Evolutionary conservation across 2,113 vertebrate genomes (phyloP).

Genomic region (Vidua chalybeata): DNA sequence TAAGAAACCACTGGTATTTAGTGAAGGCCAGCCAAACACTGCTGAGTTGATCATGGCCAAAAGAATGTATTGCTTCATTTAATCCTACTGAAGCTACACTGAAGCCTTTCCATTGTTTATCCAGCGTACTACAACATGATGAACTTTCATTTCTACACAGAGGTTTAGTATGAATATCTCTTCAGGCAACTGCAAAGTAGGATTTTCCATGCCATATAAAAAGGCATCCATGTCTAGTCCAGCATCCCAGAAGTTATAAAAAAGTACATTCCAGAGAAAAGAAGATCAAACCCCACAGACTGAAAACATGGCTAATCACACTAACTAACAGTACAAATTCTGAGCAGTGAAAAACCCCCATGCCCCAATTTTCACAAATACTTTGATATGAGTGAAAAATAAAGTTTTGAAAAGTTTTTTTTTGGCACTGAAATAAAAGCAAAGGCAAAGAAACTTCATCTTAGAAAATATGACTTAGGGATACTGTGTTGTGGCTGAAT

Average conservation of each 20-base stretch:
- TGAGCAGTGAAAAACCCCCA: not conserved
- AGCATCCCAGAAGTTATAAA: not conserved
- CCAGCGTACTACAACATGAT: not conserved
- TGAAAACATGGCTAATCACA: not conserved
- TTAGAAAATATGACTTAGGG: not conserved
- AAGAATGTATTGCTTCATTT: not conserved
- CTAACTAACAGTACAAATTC: not conserved
- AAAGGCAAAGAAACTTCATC: not conserved
- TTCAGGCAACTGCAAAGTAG: not conserved
- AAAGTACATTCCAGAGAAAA: not conserved
- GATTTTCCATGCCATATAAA: not conserved
- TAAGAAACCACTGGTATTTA: constrained; percentile 38
- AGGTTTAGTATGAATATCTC: not conserved
- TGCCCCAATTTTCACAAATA: accelerated
- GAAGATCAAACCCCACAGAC: not conserved
- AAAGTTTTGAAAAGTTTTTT: not conserved
- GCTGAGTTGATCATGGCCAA: not conserved
- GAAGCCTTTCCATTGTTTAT: not conserved
- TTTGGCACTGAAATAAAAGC: not conserved
- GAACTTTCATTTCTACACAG: not conserved
- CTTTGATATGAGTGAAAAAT: not conserved
- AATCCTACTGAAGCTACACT: constrained; percentile 1
- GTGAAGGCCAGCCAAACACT: constrained; percentile 40
- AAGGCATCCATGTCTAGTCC: not conserved
- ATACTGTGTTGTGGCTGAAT: not conserved